Conservation (phyloP, 2,113 vertebrate species). For the Planiliza haematocheilus region DNA sequence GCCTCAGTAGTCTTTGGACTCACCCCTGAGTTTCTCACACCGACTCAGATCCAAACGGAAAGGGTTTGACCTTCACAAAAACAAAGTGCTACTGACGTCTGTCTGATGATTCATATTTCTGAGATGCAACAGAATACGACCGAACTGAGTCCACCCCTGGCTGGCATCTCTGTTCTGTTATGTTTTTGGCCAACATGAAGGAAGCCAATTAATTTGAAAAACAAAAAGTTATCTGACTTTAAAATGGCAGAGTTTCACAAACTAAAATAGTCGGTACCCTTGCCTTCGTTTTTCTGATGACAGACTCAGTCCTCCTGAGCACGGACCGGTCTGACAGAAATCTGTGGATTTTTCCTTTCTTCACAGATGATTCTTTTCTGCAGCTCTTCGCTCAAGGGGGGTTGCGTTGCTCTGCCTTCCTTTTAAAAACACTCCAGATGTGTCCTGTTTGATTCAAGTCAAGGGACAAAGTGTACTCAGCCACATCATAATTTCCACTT, state of each 20-base stretch:
- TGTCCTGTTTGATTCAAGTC: not conserved
- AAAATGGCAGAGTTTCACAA: too few relatives aligned
- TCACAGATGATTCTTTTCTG: conserved; percentile 6
- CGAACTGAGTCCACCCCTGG: not conserved
- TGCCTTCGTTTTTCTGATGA: not conserved
- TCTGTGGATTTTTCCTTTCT: not conserved
- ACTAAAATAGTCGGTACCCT: not conserved
- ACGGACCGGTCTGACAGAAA: not conserved
- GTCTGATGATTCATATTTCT: not conserved
- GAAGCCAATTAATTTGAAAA: not conserved
- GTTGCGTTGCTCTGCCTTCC: not conserved
- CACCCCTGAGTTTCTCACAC: conserved; percentile 59
- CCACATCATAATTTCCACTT: not conserved
- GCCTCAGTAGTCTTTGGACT: conserved; percentile 67
- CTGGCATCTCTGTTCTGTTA: not conserved
- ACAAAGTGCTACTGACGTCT: conserved; percentile 37
- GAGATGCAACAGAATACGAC: conserved; percentile 10
- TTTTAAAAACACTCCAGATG: conserved; percentile 1
- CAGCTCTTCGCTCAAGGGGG: not conserved
- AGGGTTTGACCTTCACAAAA: conserved; percentile 45
- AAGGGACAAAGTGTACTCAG: not conserved
- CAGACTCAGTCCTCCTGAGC: conserved; percentile 10
- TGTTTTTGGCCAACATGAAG: not conserved
- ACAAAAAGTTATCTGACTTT: too few relatives aligned
- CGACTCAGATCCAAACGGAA: conserved; percentile 39